Evolutionary conservation across 2,888 invertebrate species (phyloP), one percentile per base, ranked within the genome.

Genomic region (Tineola bisselliella): DNA sequence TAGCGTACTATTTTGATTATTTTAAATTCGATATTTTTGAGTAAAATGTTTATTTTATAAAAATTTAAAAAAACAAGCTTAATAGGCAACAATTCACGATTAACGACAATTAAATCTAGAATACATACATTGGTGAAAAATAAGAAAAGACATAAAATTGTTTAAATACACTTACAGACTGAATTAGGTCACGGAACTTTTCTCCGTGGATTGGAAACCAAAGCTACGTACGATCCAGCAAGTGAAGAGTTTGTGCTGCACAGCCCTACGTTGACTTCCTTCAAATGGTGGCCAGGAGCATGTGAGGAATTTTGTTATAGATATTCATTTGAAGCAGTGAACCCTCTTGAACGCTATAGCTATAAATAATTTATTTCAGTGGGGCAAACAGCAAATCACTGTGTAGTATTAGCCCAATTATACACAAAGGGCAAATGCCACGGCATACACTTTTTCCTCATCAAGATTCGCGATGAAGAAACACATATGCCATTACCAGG

Each of bases 201-300:
- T 74, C 90, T 98, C 61, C 90, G 96, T 69, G 96, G 96, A 0
- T 80, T 98, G 62, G 97, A 98, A 88, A 98, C 98, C 0, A 94
- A 93, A 0, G 95, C 98, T 1, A 95, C 93, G 0, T 98, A 96
- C 72, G 97, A 98, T 76, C 89, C 91, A 0, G 76, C 81, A 12
- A 93, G 92, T 0, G 90, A 96, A 77, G 94, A 97, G 76, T 98
- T 98, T 76, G 79, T 97, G 17, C 75, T 98, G 11, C 90, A 97
- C 72, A 93, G 94, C 62, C 98, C 98, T 0, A 92, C 93, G 0
- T 77, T 96, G 6, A 94, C 95, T 0, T 90, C 98, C 0, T 95
- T 94, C 73, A 98, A 98, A 84, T 98, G 97, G 97, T 98, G 97
- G 98, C 97, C 97, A 13, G 98, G 97, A 31, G 93, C 93, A 69